Percentiles rank a stretch among this genome's conserved stretches.
phyloP scores from a whole-genome alignment of 1,140 invertebrate species.

The Argopecten irradians region DNA sequence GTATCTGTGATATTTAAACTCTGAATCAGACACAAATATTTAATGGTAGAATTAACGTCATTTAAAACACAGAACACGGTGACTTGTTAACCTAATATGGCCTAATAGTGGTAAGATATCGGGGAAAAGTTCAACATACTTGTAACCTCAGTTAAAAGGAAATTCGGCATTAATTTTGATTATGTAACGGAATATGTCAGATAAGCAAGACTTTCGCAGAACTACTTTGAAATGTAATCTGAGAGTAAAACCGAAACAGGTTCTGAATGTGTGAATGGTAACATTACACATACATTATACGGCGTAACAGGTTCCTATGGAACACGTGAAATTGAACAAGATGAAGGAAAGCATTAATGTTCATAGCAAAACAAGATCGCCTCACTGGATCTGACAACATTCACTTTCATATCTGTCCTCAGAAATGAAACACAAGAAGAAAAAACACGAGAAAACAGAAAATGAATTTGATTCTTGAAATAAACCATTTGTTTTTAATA shows the following conservation, averaged over 20 bases:
- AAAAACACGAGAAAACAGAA: background rate
- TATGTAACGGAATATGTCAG: background rate
- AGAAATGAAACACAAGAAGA: background rate
- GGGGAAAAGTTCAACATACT: background rate
- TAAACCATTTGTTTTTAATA: background rate
- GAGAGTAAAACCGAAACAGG: too few relatives aligned
- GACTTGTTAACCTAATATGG: background rate
- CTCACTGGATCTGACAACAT: background rate
- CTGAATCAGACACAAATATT: background rate
- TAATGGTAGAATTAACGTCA: background rate
- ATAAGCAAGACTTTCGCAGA: background rate
- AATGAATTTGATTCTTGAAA: constrained; percentile 23
- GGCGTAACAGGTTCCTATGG: background rate
- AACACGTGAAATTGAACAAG: background rate
- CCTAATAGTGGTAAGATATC: background rate
- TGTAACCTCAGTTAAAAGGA: background rate
- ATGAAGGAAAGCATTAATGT: background rate
- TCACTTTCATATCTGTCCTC: background rate
- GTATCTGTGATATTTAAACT: background rate
- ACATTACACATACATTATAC: too few relatives aligned
- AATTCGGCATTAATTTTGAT: background rate
- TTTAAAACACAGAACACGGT: background rate
- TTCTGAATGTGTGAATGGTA: too few relatives aligned
- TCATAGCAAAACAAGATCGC: background rate
- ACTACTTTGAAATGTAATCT: background rate